Conservation (phyloP, 2,888 invertebrate species). For the Aleiodes alternator region DNA sequence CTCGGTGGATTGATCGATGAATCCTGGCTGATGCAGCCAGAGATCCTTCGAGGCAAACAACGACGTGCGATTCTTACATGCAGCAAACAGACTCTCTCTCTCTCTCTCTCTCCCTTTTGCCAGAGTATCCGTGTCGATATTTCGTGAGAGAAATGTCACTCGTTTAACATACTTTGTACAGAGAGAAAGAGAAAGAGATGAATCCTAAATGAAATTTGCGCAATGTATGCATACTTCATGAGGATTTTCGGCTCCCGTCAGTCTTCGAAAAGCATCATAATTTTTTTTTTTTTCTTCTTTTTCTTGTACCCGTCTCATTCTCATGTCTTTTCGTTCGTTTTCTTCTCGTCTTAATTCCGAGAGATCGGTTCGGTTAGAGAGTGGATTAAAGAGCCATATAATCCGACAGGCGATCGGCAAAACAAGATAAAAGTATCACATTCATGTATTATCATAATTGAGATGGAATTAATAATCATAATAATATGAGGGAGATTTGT, state of each 20-base stretch:
- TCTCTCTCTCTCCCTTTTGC: background rate
- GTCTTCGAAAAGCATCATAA: background rate
- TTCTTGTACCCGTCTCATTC: background rate
- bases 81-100: slow-evolving; percentile 23
- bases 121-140: slow-evolving; percentile 23
- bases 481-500: background rate
- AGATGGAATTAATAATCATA: slow-evolving; percentile 39
- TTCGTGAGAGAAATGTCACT: slow-evolving; percentile 33
- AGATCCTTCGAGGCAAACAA: slow-evolving; percentile 39
- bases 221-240: slow-evolving; percentile 34
- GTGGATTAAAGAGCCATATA: slow-evolving; percentile 34
- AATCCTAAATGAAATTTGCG: slow-evolving; percentile 33
- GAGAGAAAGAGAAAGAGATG: background rate
- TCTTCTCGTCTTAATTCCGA: background rate
- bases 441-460: slow-evolving; percentile 41
- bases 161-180: slow-evolving; percentile 42
- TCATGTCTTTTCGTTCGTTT: background rate
- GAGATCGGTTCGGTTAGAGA: slow-evolving; percentile 6
- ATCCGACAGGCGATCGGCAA: slow-evolving; percentile 37
- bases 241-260: slow-evolving; percentile 5
- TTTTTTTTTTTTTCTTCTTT: too few relatives aligned
- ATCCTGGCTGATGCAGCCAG: slow-evolving; percentile 43
- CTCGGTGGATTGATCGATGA: slow-evolving; percentile 46
- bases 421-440: slow-evolving; percentile 34
- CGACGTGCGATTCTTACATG: slow-evolving; percentile 35